Base-by-base conservation (phyloP, 2,113 vertebrate species). In the Gambusia affinis region DNA sequence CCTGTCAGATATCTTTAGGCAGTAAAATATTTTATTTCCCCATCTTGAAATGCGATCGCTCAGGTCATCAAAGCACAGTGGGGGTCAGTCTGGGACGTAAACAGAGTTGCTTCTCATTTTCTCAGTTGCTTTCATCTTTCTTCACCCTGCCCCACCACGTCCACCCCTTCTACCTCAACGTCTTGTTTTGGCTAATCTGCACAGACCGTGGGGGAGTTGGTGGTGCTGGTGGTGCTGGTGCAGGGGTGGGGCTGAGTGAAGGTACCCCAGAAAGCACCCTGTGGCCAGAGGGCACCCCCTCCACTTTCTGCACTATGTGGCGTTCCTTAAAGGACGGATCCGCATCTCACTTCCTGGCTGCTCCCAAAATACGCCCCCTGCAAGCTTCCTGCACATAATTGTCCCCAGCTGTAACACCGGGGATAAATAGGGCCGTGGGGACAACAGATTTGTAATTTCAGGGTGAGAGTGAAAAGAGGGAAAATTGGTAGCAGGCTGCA, bases 391-490 rank as follows among this genome's bases (percentile, higher is more conserved):
- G 92, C 85, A 73, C 57, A 57, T 95, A 94, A 95, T 94, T 86
- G 88, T 91, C 89, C 90, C 92, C 94, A 95, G 94, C 93, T 95
- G 94, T 85, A 91, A 85, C 85, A 66, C 75, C 28, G 80, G 33
- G 83, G 88, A 83, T 90, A 92, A 94, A 94, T 88, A 64, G 88
- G 89, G 82, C 92, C 90, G n/a, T 85, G 80, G 92, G 92, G 93
- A 94, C 88, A 90, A 86, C 87, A 91, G 80, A 92, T 95, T 93
- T 93, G 92, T 94, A 94, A 92, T 93, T 94, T 91, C 78, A 79
- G 89, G 89, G 85, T 80, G 64, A 83, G 84, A 89, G 87, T 91
- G 76, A 92, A 93, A 88, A 80, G 81, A 79, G 78, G 62, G 88
- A 85, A 92, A 95, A 94, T 92, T 93, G 93, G 92, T 94, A 90